Evolutionary conservation across 2,113 vertebrate genomes (phyloP).

Genomic region (Podocnemis expansa): DNA sequence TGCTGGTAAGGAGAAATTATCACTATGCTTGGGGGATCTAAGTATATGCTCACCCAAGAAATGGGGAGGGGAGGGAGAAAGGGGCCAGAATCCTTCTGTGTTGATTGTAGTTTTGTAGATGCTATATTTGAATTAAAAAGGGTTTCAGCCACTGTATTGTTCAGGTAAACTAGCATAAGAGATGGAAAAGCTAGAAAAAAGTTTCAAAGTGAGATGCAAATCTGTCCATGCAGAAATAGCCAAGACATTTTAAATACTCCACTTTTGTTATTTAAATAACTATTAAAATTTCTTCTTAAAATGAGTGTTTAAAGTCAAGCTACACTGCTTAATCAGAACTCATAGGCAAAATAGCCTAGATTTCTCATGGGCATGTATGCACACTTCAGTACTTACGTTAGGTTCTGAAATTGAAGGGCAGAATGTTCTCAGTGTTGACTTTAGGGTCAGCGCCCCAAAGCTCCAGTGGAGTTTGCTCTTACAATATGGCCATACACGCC

Average conservation of each 20-base stretch:
- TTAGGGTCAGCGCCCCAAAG: not conserved
- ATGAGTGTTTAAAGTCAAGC: not conserved
- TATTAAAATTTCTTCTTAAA: slow-evolving; percentile 11
- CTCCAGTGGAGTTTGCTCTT: not conserved
- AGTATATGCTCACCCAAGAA: slow-evolving; percentile 64
- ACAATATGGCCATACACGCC: not conserved
- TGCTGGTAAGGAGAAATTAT: slow-evolving; percentile 78
- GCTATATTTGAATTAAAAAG: slow-evolving; percentile 55
- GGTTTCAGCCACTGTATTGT: slow-evolving; percentile 33
- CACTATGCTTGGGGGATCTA: slow-evolving; percentile 77
- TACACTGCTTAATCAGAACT: not conserved
- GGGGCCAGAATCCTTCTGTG: not conserved
- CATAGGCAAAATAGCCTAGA: not conserved
- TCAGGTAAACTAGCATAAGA: not conserved
- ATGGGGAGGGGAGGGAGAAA: not conserved
- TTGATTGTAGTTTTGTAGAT: slow-evolving; percentile 17
- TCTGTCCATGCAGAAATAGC: not conserved
- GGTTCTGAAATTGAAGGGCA: not conserved
- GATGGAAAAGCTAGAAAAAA: not conserved
- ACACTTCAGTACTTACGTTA: not conserved
- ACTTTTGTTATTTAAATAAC: not conserved
- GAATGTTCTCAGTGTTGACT: not conserved
- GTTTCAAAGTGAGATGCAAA: not conserved
- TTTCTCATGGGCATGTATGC: not conserved
- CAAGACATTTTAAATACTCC: not conserved